Evolutionary conservation across 2,113 vertebrate species (phyloP).

Genomic region (Amazona guildingii): DNA sequence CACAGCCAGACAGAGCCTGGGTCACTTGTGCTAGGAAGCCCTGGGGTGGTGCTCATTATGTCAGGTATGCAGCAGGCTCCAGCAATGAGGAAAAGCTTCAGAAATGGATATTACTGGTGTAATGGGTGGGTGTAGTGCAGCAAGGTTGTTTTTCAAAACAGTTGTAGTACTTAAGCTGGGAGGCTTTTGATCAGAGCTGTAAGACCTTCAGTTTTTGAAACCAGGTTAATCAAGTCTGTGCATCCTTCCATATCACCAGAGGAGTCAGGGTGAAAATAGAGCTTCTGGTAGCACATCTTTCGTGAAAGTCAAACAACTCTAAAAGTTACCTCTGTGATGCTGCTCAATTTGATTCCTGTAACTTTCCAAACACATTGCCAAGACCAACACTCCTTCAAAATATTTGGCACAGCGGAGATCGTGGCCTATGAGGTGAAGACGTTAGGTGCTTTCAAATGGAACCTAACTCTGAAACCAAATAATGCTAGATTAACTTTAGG

Average conservation of each 20-base stretch:
- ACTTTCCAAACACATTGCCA: constrained; percentile 32
- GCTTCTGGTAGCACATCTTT: background rate
- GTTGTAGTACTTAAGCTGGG: background rate
- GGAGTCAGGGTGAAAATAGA: background rate
- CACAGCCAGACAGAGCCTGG: background rate
- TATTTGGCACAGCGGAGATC: background rate
- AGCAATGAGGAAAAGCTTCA: background rate
- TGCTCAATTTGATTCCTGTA: background rate
- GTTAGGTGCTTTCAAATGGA: background rate
- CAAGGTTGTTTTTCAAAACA: background rate
- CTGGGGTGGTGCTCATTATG: background rate
- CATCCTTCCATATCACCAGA: background rate
- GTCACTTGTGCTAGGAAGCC: background rate
- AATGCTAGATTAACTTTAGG: constrained; percentile 18
- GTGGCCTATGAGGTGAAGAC: background rate
- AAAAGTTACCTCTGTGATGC: background rate
- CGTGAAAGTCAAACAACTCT: background rate
- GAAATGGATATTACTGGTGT: background rate
- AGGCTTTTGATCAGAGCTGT: background rate
- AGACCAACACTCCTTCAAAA: constrained; percentile 18
- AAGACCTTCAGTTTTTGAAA: background rate
- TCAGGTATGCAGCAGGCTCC: background rate
- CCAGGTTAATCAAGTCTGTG: background rate
- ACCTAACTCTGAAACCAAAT: constrained; percentile 4
- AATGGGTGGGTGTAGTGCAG: background rate